Evolutionary conservation across 2,797 vertebrate genomes (phyloP).

Genomic region (Sebastes dallii): DNA sequence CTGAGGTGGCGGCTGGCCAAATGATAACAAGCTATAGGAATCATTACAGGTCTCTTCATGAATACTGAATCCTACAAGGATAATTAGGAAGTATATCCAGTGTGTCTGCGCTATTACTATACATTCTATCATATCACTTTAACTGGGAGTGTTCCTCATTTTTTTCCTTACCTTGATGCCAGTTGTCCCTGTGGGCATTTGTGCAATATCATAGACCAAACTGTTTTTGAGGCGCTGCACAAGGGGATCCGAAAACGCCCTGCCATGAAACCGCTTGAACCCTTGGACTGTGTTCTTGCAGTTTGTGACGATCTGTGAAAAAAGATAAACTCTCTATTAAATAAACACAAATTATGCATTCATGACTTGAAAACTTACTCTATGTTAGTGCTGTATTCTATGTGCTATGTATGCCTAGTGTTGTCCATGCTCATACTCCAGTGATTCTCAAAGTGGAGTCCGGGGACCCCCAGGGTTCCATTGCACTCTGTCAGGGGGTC

Average conservation of each 20-base stretch:
- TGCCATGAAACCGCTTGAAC: slow-evolving; percentile 97
- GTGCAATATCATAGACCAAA: slow-evolving; percentile 92
- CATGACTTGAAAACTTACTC: not conserved
- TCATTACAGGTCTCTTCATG: not conserved
- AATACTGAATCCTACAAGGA: not conserved
- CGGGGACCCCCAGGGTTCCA: too few relatives aligned
- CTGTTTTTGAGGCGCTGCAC: slow-evolving; percentile 90
- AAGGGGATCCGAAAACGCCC: slow-evolving; percentile 94
- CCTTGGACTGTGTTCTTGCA: slow-evolving; percentile 98
- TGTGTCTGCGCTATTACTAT: not conserved
- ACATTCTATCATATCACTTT: not conserved
- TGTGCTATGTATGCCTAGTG: not conserved
- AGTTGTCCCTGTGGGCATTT: slow-evolving; percentile 92
- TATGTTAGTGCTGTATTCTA: not conserved
- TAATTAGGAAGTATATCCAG: not conserved
- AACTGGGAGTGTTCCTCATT: not conserved
- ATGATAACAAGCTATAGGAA: not conserved
- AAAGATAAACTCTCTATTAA: not conserved
- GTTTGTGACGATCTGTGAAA: slow-evolving; percentile 92
- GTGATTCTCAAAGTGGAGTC: too few relatives aligned
- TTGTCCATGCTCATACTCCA: not conserved
- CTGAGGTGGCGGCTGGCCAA: too few relatives aligned
- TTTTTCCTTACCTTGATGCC: slow-evolving; percentile 90
- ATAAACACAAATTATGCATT: not conserved
- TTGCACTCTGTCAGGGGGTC: too few relatives aligned